A percentile compares a stretch with the other conserved stretches of the same genome.
These are phyloP conservation scores for Thomomys bottae DNA, from an alignment of 2,113 vertebrate species.

Conservation along the genomic window DNA sequence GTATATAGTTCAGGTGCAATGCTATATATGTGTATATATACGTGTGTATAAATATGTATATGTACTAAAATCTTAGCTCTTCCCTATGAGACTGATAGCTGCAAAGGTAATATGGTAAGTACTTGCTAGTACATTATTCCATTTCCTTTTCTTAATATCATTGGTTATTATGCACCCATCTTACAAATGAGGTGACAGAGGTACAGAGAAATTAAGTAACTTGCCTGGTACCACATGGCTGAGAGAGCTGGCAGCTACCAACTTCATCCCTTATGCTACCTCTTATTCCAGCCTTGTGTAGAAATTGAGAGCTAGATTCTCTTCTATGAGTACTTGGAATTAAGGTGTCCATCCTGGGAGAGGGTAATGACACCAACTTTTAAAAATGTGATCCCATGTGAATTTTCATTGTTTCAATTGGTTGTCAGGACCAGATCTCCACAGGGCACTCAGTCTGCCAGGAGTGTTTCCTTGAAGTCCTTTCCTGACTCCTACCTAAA, in stretches of 20 bases:
- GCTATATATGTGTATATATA: not conserved
- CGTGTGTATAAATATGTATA: not conserved
- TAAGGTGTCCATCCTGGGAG: not conserved
- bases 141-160: not conserved
- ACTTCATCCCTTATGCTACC: not conserved
- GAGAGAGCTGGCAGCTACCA: not conserved
- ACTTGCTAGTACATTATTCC: not conserved
- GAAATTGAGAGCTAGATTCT: not conserved
- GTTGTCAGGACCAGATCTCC: not conserved
- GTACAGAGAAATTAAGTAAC: not conserved
- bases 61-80: not conserved
- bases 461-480: not conserved
- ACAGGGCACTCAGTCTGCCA: not conserved
- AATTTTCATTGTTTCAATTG: not conserved
- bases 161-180: not conserved
- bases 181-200: constrained; percentile 19
- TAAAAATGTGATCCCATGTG: not conserved
- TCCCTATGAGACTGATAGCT: not conserved
- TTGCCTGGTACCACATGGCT: not conserved
- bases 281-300: not conserved
- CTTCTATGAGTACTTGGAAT: not conserved
- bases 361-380: not conserved
- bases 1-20: not conserved
- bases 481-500: not conserved
- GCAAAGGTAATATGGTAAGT: not conserved